Evolutionary conservation across 1,140 invertebrate species (phyloP).

Genomic region (Trichomalopsis sarcophagae): DNA sequence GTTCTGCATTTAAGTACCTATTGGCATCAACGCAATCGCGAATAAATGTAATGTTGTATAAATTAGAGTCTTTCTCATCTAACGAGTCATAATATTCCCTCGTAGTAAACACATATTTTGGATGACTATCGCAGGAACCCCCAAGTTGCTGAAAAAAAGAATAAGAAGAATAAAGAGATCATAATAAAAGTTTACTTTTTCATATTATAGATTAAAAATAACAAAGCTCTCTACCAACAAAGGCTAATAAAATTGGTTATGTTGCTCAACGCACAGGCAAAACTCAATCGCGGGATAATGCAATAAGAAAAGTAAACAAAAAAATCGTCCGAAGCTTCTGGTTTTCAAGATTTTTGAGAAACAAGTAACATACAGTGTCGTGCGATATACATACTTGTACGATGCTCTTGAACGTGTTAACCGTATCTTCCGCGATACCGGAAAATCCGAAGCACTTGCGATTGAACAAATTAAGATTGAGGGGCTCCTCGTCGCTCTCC

Average conservation of each 20-base stretch:
- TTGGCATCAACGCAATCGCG: constrained; percentile 52
- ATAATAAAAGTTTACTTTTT: not conserved
- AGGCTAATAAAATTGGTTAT: no score
- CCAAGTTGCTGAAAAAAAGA: constrained; percentile 46
- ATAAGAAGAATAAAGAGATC: not conserved
- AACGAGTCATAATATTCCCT: constrained; percentile 39
- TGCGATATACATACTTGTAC: constrained; percentile 22
- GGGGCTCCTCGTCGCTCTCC: constrained; percentile 36
- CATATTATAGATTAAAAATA: no score
- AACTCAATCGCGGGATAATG: not conserved
- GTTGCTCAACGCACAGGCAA: not conserved
- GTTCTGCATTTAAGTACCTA: constrained; percentile 46
- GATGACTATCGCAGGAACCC: constrained; percentile 30
- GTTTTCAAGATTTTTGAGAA: not conserved
- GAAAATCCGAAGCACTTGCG: constrained; percentile 44
- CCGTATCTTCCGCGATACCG: constrained; percentile 33
- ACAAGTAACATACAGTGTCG: not conserved
- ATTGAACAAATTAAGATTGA: constrained; percentile 46
- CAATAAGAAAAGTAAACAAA: not conserved
- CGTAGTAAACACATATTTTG: constrained; percentile 46
- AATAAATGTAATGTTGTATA: constrained; percentile 47
- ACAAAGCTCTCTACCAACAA: no score
- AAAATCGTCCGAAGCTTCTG: not conserved
- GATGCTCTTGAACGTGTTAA: constrained; percentile 28
- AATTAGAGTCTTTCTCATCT: not conserved